Evolutionary conservation across 2,113 vertebrate species (phyloP), one percentile per base, ranked within the genome.

Genomic region (Triplophysa siluroides): DNA sequence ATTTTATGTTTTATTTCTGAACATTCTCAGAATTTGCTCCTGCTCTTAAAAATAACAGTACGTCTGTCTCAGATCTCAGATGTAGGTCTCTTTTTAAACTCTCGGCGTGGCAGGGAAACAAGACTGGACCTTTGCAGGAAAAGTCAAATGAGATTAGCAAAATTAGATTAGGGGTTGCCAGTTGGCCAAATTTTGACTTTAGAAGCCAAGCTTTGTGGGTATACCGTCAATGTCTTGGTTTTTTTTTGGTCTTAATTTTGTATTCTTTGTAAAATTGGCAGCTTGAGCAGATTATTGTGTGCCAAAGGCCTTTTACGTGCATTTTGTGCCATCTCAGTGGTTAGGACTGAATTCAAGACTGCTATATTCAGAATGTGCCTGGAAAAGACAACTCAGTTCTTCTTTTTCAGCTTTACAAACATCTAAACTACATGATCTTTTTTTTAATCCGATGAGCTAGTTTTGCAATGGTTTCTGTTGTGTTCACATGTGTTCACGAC

Each of bases 81-180:
- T 67, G 38, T 68, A 52, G 62, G 68, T 38, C 54, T 80, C 38
- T 26, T 68, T 73, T 70, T 50, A 56, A 80, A 56, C 14, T 1
- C 38, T 76, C 83, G 74, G 86, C 66, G 81, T 86, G 73, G 83
- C 84, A 88, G 87, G 87, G 90, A 89, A 78, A 64, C 60, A 19
- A 75, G 89, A 88, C 90, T 76, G 60, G 78, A 89, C 86, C 18
- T 84, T 84, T 85, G 84, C 83, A 83, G 84, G 88, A 86, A 88
- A 91, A 88, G 85, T 88, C 78, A 90, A 91, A 92, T 91, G 63
- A 87, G 88, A 88, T 92, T 89, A 87, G 79, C 83, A 80, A 80
- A 89, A 92, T 90, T 87, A 83, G 83, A 86, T 92, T 89, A 89
- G 81, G 78, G 82, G 75, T 83, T 80, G 88, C 79, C 86, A 82